A percentile compares a stretch with the other conserved stretches of the same genome.
Conservation (phyloP, 2,113 vertebrate species). For the Podiceps cristatus region DNA sequence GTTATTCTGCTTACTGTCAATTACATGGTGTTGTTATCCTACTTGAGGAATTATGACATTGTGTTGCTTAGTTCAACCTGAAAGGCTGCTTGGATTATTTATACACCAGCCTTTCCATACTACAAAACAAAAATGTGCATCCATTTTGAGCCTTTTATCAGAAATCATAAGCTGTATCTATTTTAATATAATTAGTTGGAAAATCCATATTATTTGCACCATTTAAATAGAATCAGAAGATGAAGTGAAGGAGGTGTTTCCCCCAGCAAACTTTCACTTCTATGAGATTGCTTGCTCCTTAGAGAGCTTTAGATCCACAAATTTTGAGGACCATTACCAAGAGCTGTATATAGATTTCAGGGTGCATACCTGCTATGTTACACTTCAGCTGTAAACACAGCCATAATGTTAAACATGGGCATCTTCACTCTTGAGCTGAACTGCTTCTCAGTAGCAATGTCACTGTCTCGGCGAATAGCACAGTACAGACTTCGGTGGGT, state of each 20-base stretch:
- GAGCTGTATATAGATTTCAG: background rate
- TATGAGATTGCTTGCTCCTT: background rate
- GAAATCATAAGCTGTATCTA: background rate
- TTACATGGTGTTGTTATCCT: background rate
- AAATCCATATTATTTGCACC: background rate
- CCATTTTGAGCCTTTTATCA: background rate
- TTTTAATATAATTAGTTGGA: background rate
- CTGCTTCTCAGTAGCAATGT: background rate
- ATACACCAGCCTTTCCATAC: background rate
- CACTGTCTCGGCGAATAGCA: accelerated
- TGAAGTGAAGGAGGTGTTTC: background rate
- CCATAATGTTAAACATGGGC: no score
- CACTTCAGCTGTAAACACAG: background rate
- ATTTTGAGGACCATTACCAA: background rate
- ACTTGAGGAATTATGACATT: background rate
- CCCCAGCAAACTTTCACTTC: background rate
- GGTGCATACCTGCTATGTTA: background rate
- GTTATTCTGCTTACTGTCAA: background rate
- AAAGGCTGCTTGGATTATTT: background rate
- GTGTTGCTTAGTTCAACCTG: background rate
- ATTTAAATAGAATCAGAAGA: background rate
- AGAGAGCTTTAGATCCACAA: background rate
- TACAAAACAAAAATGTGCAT: background rate
- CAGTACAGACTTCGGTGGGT: accelerated
- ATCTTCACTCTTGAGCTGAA: background rate